phyloP scores from a whole-genome alignment of 2,888 invertebrate genomes.

The Omphaloscelis lunosa region DNA sequence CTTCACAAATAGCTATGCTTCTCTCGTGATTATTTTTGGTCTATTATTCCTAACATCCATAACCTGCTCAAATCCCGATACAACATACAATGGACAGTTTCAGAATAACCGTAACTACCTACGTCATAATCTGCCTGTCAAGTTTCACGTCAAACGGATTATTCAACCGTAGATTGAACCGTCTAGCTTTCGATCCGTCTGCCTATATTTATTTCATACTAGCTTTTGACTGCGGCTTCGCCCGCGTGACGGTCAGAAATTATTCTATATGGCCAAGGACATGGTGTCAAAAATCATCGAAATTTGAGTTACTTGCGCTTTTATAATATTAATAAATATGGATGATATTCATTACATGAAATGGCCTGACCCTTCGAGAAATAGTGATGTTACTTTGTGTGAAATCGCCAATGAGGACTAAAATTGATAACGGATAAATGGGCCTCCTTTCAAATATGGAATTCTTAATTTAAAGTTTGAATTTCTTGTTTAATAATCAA shows the following conservation, averaged over 20 bases:
- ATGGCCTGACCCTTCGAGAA: no score
- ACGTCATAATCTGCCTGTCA: conserved; percentile 15
- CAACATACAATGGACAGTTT: not conserved
- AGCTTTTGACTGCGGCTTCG: not conserved
- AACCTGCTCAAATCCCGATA: not conserved
- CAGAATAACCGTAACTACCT: no score
- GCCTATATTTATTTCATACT: not conserved
- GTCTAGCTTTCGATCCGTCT: not conserved
- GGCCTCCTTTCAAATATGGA: not conserved
- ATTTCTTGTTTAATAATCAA: not conserved
- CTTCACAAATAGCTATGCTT: not conserved
- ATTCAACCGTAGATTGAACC: not conserved
- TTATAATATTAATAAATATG: not conserved
- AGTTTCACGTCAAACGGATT: conserved; percentile 2
- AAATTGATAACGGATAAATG: not conserved
- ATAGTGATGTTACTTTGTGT: no score
- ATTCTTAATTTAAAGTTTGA: not conserved
- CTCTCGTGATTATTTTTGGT: not conserved
- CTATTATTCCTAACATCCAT: not conserved
- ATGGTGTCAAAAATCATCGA: no score
- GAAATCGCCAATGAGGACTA: no score
- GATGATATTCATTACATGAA: no score
- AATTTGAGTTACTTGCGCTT: no score
- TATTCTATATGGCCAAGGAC: no score
- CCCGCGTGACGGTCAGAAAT: not conserved